These are phyloP conservation scores for Ophiothrix spiculata DNA, from an alignment of 35 echinoderm and acorn worm species.

Conservation along the genomic window DNA sequence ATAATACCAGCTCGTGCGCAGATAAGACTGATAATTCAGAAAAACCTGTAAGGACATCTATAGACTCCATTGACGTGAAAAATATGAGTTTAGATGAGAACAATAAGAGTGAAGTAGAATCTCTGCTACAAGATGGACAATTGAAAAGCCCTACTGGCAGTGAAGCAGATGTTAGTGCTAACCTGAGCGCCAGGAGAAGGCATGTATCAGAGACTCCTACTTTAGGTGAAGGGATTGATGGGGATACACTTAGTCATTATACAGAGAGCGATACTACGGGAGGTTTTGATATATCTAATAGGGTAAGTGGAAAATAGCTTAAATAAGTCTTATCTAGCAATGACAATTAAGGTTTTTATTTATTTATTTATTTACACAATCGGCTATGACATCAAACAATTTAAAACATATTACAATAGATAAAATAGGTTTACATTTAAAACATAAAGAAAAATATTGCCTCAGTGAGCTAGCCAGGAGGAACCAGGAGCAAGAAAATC, in stretches of 20 bases:
- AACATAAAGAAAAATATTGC: no score
- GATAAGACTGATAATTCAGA: no score
- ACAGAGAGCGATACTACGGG: constrained; percentile 75
- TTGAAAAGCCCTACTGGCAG: neutral
- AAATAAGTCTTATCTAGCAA: no score
- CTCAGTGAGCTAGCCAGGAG: no score
- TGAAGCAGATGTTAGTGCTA: neutral
- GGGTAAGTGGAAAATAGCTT: no score
- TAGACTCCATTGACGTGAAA: neutral
- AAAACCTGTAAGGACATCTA: neutral
- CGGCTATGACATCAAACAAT: no score
- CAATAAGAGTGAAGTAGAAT: neutral
- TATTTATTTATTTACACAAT: no score
- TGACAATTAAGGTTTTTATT: no score
- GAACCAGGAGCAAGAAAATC: no score
- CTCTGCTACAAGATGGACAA: neutral
- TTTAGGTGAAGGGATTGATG: constrained; percentile 61
- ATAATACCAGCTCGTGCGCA: no score
- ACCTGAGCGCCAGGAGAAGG: constrained; percentile 26
- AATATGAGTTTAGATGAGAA: neutral
- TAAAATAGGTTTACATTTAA: no score
- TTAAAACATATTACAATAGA: no score
- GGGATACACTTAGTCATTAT: constrained; percentile 47
- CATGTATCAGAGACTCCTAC: constrained; percentile 91
- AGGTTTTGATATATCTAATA: constrained; percentile 82